phyloP scores from a whole-genome alignment of 2,113 vertebrate species.

The Gyps fulvus region DNA sequence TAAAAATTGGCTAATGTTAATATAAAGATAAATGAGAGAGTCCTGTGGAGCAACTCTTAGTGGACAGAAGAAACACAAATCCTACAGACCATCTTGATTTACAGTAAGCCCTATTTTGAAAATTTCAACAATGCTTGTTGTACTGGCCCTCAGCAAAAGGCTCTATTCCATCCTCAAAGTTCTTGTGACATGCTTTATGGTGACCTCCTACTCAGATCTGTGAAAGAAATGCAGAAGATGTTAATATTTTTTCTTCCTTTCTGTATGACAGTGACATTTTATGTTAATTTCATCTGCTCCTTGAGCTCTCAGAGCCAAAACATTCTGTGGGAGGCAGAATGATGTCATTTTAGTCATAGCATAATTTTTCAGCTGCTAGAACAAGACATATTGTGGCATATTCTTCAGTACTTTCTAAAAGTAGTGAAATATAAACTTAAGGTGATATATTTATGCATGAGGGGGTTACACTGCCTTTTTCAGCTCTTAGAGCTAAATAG shows the following conservation, averaged over 20 bases:
- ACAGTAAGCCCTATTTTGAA: background rate
- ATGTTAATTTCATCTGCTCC: constrained; percentile 75
- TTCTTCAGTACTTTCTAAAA: constrained; percentile 73
- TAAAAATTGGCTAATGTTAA: background rate
- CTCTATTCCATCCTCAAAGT: constrained; percentile 30
- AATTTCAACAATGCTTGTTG: background rate
- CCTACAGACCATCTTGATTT: background rate
- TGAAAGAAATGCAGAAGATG: constrained; percentile 61
- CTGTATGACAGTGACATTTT: constrained; percentile 71
- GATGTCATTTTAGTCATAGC: constrained; percentile 78
- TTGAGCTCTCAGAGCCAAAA: constrained; percentile 71
- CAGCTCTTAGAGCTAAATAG: constrained; percentile 48
- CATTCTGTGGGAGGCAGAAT: constrained; percentile 76
- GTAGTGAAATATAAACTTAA: constrained; percentile 73
- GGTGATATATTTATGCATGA: constrained; percentile 71
- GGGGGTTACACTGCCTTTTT: constrained; percentile 66
- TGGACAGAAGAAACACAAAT: background rate
- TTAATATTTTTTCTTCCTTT: constrained; percentile 70
- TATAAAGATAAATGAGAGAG: background rate
- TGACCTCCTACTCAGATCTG: constrained; percentile 63
- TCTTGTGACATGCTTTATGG: constrained; percentile 39
- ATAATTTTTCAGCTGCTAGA: constrained; percentile 76
- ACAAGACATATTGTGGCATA: constrained; percentile 81
- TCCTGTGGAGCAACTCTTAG: background rate
- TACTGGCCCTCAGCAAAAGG: background rate